phyloP scores from a whole-genome alignment of 2,113 vertebrate species.

The Lepidothrix coronata region DNA sequence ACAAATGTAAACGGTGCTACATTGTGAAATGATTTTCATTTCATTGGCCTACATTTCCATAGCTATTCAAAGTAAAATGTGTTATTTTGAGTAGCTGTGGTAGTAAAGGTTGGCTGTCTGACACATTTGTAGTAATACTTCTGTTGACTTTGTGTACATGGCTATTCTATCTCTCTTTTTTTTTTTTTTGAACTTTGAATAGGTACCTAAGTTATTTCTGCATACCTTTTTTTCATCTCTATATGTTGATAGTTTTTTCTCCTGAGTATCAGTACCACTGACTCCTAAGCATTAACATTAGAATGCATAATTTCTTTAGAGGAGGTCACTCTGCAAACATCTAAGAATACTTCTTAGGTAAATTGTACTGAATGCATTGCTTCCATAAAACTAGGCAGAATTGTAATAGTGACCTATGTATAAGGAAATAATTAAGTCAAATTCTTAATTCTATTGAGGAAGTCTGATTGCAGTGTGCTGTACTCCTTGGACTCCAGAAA shows the following conservation, averaged over 20 bases:
- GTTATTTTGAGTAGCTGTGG: background rate
- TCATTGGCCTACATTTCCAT: fast-evolving
- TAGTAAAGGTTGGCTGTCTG: background rate
- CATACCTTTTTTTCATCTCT: background rate
- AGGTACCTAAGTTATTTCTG: background rate
- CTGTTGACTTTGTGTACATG: background rate
- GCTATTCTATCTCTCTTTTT: background rate
- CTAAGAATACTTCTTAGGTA: background rate
- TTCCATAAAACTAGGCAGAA: background rate
- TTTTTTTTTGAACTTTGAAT: background rate
- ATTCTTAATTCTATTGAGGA: background rate
- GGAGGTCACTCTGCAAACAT: background rate
- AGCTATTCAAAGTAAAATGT: background rate
- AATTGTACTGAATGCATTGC: background rate
- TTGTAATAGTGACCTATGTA: background rate
- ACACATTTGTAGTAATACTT: background rate
- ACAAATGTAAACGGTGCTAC: background rate
- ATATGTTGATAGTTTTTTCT: no score
- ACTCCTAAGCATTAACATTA: background rate
- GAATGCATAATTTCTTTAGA: background rate
- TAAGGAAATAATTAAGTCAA: background rate
- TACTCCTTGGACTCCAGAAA: background rate
- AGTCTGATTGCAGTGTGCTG: background rate
- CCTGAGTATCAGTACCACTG: no score
- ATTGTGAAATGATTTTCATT: background rate